Evolutionary conservation across 2,888 invertebrate species (phyloP).

Genomic region (Mythimna impura): DNA sequence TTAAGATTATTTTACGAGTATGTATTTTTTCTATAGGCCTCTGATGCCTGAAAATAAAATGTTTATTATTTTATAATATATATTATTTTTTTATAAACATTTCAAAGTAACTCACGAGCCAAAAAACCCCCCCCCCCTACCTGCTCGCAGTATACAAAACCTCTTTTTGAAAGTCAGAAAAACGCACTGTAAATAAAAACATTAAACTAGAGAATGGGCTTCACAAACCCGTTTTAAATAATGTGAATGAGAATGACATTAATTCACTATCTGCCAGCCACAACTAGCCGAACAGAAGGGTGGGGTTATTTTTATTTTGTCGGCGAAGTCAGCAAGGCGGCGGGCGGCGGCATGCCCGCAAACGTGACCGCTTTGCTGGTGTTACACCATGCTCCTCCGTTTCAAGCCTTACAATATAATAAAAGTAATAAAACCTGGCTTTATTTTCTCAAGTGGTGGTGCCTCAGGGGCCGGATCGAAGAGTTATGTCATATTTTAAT

Average conservation of each 20-base stretch:
- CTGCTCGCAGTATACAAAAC: not conserved
- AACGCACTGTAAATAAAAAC: slow-evolving; percentile 13
- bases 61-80: no score
- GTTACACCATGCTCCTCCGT: slow-evolving; percentile 42
- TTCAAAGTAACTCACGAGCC: not conserved
- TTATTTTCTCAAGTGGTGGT: slow-evolving; percentile 7
- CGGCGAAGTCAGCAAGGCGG: slow-evolving; percentile 9
- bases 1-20: no score
- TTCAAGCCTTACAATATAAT: slow-evolving; percentile 36
- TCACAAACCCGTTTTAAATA: slow-evolving; percentile 19
- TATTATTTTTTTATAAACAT: no score
- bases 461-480: not conserved
- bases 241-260: slow-evolving; percentile 42
- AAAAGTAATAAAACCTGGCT: slow-evolving; percentile 32
- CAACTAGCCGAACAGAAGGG: slow-evolving; percentile 36
- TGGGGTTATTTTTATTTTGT: slow-evolving; percentile 49
- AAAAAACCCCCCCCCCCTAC: no score
- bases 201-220: slow-evolving; percentile 18
- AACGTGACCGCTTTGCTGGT: slow-evolving; percentile 44
- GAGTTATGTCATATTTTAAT: slow-evolving; percentile 1
- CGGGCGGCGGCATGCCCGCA: slow-evolving; percentile 37
- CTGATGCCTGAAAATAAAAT: no score
- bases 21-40: no score
- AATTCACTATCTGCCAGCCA: slow-evolving; percentile 54
- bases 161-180: not conserved